phyloP scores from a whole-genome alignment of 2,888 invertebrate genomes.

The Melinaea marsaeus region DNA sequence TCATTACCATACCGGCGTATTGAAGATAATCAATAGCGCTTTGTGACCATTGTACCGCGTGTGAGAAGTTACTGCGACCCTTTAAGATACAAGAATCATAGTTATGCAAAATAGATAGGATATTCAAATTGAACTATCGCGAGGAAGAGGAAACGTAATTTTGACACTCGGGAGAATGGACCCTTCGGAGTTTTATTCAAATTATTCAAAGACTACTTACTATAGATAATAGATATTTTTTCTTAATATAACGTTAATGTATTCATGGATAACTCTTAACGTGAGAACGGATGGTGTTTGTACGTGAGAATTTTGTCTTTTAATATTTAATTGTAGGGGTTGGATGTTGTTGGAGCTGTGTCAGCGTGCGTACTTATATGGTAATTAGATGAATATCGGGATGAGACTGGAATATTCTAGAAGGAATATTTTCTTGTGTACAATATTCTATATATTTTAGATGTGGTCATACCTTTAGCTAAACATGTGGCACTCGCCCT shows the following conservation, averaged over 20 bases:
- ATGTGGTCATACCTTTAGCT: not conserved
- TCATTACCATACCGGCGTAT: conserved; percentile 64
- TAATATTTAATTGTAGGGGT: conserved; percentile 64
- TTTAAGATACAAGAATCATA: conserved; percentile 40
- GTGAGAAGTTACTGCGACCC: conserved; percentile 41
- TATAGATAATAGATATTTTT: conserved; percentile 60
- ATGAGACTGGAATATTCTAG: not conserved
- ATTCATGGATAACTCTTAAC: conserved; percentile 60
- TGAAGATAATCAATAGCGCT: conserved; percentile 46
- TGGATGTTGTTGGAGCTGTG: conserved; percentile 70
- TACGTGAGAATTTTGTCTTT: conserved; percentile 58
- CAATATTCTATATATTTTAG: not conserved
- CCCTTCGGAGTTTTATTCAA: conserved; percentile 70
- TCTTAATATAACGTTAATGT: conserved; percentile 56
- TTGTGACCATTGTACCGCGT: conserved; percentile 50
- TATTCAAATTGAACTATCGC: conserved; percentile 69
- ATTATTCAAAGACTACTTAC: conserved; percentile 52
- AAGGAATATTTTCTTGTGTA: not conserved
- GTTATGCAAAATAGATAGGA: conserved; percentile 71
- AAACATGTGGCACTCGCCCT: too few relatives aligned
- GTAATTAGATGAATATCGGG: conserved; percentile 46
- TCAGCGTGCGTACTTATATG: conserved; percentile 69
- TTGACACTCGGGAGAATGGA: conserved; percentile 75
- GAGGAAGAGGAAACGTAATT: conserved; percentile 72
- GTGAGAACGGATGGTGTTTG: conserved; percentile 56